phyloP scores from a whole-genome alignment of 1,140 invertebrate genomes.

The Leptopilina boulardi region DNA sequence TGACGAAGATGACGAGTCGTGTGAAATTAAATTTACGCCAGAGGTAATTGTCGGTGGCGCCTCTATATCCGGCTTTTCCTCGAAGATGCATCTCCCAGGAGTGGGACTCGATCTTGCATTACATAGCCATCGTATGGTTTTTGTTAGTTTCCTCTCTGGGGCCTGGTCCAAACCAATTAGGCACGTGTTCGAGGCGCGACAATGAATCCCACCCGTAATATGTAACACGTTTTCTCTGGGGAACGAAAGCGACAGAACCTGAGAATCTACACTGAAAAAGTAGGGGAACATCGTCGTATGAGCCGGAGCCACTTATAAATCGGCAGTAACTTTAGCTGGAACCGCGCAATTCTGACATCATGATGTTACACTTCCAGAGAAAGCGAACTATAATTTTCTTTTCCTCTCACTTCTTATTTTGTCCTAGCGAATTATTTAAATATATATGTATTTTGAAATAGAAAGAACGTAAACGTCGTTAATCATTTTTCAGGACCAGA shows the following conservation, averaged over 20 bases:
- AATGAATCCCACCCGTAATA: slow-evolving; percentile 67
- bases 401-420: background rate
- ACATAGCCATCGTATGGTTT: slow-evolving; percentile 73
- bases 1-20: slow-evolving; percentile 53
- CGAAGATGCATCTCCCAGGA: slow-evolving; percentile 62
- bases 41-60: slow-evolving; percentile 74
- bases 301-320: slow-evolving; percentile 38
- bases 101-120: slow-evolving; percentile 18
- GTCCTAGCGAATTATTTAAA: background rate
- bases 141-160: slow-evolving; percentile 64
- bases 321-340: slow-evolving; percentile 46
- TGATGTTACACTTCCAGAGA: background rate
- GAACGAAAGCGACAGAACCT: slow-evolving; percentile 48
- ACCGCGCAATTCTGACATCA: slow-evolving; percentile 37
- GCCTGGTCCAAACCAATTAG: slow-evolving; percentile 71
- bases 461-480: no score
- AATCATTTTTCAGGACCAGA: slow-evolving; percentile 88
- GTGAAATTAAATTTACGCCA: slow-evolving; percentile 69
- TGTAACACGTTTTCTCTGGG: slow-evolving; percentile 62
- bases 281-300: slow-evolving; percentile 46
- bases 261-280: slow-evolving; percentile 33
- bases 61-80: slow-evolving; percentile 75
- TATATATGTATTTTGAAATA: no score
- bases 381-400: no score
- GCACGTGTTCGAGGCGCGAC: slow-evolving; percentile 66